Evolutionary conservation across 2,797 vertebrate genomes (phyloP).

Genomic region (Schizopygopsis malacanthus): DNA sequence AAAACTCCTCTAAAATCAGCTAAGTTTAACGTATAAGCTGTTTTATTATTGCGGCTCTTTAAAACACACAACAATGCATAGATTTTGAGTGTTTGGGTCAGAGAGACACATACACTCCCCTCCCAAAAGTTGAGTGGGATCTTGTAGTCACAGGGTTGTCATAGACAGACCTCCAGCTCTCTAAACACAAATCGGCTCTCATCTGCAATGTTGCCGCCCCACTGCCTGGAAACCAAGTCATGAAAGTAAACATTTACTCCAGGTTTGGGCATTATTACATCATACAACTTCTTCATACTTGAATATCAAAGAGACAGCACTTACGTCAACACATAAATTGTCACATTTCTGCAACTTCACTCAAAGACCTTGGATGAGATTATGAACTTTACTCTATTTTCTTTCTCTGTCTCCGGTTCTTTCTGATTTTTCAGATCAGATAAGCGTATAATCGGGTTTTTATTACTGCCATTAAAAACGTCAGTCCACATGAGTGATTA

Average conservation of each 20-base stretch:
- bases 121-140: conserved; percentile 6
- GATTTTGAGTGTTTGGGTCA: not conserved
- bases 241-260: conserved; percentile 30
- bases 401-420: not conserved
- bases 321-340: conserved; percentile 8
- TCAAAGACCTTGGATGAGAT: not conserved
- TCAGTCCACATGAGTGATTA: not conserved
- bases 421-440: not conserved
- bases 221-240: conserved; percentile 39
- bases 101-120: not conserved
- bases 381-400: not conserved
- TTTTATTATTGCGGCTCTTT: not conserved
- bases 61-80: not conserved
- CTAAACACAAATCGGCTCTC: not conserved
- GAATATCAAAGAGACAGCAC: conserved; percentile 22
- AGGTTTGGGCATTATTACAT: conserved; percentile 16
- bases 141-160: conserved; percentile 14
- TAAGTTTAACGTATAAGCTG: not conserved
- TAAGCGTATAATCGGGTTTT: not conserved
- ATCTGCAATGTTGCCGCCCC: not conserved
- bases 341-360: conserved; percentile 2
- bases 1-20: not conserved
- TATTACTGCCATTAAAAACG: not conserved
- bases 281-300: conserved; percentile 26
- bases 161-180: conserved; percentile 5